A percentile compares a stretch with the other conserved stretches of the same genome.
phyloP scores from a whole-genome alignment of 1,140 invertebrate genomes.

The Aphelinus atriplicis region DNA sequence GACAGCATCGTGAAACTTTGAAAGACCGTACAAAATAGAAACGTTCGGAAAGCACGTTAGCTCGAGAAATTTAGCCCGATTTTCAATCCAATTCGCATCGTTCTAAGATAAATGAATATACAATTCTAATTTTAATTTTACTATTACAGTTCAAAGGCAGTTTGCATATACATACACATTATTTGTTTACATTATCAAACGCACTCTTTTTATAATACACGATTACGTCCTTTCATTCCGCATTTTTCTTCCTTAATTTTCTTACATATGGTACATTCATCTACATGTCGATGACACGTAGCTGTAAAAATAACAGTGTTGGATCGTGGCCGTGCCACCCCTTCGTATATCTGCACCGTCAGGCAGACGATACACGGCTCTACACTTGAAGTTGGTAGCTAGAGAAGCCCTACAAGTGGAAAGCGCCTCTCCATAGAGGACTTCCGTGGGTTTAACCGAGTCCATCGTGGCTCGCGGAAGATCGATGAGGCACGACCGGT shows the following conservation, averaged over 20 bases:
- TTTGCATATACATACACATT: conserved; percentile 46
- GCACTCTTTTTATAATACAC: conserved; percentile 46
- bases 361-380: conserved; percentile 8
- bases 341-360: background rate
- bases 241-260: conserved; percentile 5
- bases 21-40: conserved; percentile 25
- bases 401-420: conserved; percentile 20
- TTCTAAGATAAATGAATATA: conserved; percentile 48
- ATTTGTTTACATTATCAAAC: conserved; percentile 13
- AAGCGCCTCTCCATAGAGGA: background rate
- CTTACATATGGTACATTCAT: conserved; percentile 45
- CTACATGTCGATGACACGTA: background rate
- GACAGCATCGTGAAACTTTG: background rate
- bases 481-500: conserved; percentile 28
- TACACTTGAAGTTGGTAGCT: background rate
- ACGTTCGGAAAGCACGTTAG: background rate
- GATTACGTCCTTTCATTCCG: conserved; percentile 31
- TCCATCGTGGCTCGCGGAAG: background rate
- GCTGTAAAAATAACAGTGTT: background rate
- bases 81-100: background rate
- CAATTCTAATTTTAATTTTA: conserved; percentile 38
- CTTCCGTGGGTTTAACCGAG: background rate
- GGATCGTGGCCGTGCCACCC: background rate
- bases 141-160: conserved; percentile 42
- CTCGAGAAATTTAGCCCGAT: conserved; percentile 11